Evolutionary conservation across 2,113 vertebrate genomes (phyloP).

Genomic region (Passerina amoena): DNA sequence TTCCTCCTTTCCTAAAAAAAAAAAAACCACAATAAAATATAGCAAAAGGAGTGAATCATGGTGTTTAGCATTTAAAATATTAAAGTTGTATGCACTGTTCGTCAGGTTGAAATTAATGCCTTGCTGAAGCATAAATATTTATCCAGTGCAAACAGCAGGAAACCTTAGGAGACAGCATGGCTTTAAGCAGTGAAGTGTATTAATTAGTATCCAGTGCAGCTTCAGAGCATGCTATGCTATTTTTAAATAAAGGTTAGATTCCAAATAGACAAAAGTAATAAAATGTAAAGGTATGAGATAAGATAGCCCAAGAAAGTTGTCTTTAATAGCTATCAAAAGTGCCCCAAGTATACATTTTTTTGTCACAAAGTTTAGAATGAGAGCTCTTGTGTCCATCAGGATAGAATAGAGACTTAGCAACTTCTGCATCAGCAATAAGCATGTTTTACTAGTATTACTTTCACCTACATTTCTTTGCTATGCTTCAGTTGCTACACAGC

Average conservation of each 20-base stretch:
- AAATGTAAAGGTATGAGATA: neutral
- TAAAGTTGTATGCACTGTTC: neutral
- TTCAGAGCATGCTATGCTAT: neutral
- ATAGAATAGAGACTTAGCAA: neutral
- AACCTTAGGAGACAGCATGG: neutral
- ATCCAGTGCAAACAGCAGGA: slow-evolving; percentile 17
- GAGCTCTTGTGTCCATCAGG: neutral
- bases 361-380: neutral
- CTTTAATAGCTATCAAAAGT: neutral
- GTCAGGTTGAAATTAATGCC: slow-evolving; percentile 7
- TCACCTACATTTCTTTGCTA: neutral
- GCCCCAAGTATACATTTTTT: neutral
- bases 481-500: neutral
- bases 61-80: neutral
- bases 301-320: neutral
- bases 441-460: neutral
- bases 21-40: neutral
- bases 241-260: slow-evolving; percentile 26
- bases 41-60: neutral
- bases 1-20: neutral
- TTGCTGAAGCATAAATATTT: slow-evolving; percentile 56
- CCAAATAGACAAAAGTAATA: neutral
- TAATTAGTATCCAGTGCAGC: neutral
- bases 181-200: neutral
- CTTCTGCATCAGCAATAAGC: neutral